Percentiles rank a stretch among this genome's conserved stretches.
Evolutionary conservation across 2,888 invertebrate species (phyloP).

Genomic region (Hydropsyche betteni): DNA sequence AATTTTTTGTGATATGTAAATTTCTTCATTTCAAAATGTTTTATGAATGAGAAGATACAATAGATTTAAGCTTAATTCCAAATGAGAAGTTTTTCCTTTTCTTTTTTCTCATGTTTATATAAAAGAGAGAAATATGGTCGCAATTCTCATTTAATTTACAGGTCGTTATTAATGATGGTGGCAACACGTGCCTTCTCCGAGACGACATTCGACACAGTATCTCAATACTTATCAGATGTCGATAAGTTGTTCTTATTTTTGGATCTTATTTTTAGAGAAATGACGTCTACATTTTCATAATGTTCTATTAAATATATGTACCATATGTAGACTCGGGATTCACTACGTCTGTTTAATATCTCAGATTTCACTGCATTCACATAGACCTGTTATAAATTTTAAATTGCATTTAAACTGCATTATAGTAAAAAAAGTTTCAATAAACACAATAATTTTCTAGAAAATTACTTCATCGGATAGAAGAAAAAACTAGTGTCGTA

Average conservation of each 20-base stretch:
- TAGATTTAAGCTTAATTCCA: no score
- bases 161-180: conserved; percentile 64
- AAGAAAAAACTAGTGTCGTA: conserved; percentile 14
- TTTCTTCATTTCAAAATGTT: neutral
- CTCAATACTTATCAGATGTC: conserved; percentile 35
- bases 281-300: no score
- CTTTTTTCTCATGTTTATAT: neutral
- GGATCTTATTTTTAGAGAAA: no score
- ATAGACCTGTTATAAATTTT: no score
- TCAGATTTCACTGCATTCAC: no score
- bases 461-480: conserved; percentile 20
- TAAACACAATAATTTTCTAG: neutral
- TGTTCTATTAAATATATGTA: no score
- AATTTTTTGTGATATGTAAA: no score
- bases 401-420: no score
- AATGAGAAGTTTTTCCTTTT: neutral
- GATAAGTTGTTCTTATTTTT: conserved; percentile 20
- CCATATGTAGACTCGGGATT: no score
- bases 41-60: neutral
- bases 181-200: conserved; percentile 33
- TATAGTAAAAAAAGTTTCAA: no score
- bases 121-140: conserved; percentile 38
- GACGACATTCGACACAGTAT: conserved; percentile 31
- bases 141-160: conserved; percentile 62
- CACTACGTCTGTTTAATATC: no score